These are phyloP conservation scores for Branchellion lobata DNA, from an alignment of 2,888 invertebrate species.

Conservation along the genomic window DNA sequence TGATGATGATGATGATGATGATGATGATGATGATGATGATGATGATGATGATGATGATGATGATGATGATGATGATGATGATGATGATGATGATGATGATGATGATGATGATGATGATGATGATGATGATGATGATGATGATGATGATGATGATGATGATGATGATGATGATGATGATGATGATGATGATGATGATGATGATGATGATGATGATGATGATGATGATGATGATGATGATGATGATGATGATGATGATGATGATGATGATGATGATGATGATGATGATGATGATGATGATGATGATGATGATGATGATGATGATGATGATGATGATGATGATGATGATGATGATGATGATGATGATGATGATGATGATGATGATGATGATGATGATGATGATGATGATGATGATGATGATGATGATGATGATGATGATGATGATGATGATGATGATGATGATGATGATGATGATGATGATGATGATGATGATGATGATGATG, in stretches of 20 bases:
- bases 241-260: conserved; percentile 26
- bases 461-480: conserved; percentile 32
- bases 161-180: background rate
- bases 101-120: conserved; percentile 12
- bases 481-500: conserved; percentile 3
- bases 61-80: conserved; percentile 1
- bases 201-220: conserved; percentile 32
- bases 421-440: conserved; percentile 34
- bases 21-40: conserved; percentile 13
- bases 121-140: too few species aligned
- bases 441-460: conserved; percentile 34
- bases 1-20: conserved; percentile 36
- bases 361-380: conserved; percentile 6
- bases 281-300: conserved; percentile 10
- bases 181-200: conserved; percentile 16
- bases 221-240: conserved; percentile 38
- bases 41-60: conserved; percentile 1
- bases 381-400: conserved; percentile 34
- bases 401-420: conserved; percentile 34
- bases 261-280: conserved; percentile 24
- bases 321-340: conserved; percentile 1
- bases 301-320: conserved; percentile 33
- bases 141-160: conserved; percentile 21
- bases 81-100: conserved; percentile 13
- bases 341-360: background rate